These are phyloP conservation scores for Galago senegalensis DNA, from an alignment of 2,797 vertebrate species.

Conservation along the genomic window DNA sequence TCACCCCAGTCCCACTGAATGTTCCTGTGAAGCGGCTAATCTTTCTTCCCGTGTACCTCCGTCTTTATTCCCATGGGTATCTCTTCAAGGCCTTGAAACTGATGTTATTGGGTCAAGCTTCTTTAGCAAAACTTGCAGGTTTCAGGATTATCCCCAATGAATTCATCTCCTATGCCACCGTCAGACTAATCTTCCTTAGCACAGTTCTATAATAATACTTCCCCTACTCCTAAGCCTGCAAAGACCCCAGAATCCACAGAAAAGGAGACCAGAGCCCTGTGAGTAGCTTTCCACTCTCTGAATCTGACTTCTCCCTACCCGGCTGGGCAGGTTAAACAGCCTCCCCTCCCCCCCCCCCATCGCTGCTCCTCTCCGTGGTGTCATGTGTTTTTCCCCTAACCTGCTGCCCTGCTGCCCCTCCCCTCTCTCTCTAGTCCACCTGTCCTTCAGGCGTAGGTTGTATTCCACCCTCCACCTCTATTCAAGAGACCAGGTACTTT, in stretches of 20 bases:
- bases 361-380: neutral
- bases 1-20: neutral
- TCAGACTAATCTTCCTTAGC: neutral
- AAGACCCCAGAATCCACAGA: neutral
- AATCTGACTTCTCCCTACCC: neutral
- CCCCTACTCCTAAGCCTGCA: neutral
- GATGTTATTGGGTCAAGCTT: neutral
- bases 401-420: neutral
- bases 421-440: neutral
- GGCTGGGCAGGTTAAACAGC: neutral
- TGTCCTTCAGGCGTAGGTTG: neutral
- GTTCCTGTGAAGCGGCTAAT: neutral
- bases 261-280: neutral
- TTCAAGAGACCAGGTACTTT: slow-evolving; percentile 30
- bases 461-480: neutral
- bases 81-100: neutral
- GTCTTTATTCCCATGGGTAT: neutral
- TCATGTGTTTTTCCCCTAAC: neutral
- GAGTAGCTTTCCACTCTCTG: neutral
- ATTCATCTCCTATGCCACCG: neutral
- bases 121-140: slow-evolving; percentile 10
- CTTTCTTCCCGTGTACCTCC: neutral
- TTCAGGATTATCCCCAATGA: neutral
- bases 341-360: no score
- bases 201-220: neutral